These are phyloP conservation scores for Axea sp. DNA, from an alignment of 2,888 invertebrate species.

Conservation along the genomic window DNA sequence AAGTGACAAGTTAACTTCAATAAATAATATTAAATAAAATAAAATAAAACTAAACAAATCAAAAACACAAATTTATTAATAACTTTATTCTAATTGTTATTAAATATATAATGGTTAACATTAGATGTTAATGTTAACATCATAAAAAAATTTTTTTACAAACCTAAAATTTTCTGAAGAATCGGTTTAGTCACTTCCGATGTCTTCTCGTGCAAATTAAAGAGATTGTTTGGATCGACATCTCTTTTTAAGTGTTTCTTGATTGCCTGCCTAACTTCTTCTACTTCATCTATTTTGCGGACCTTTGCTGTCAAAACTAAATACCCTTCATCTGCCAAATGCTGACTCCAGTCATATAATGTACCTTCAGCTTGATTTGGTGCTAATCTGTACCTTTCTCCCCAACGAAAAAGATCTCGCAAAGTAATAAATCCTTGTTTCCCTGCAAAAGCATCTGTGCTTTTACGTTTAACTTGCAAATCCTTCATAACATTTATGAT, in stretches of 20 bases:
- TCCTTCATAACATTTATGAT: constrained; percentile 95
- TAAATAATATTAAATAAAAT: too few species aligned
- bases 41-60: too few species aligned
- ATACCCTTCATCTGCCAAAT: constrained; percentile 97
- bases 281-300: constrained; percentile 89
- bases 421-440: constrained; percentile 96
- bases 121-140: too few species aligned
- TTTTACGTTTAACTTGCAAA: constrained; percentile 86
- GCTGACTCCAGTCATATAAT: constrained; percentile 97
- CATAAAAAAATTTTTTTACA: too few species aligned
- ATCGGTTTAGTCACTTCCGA: constrained; percentile 89
- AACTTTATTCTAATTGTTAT: too few species aligned
- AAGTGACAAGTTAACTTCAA: too few species aligned
- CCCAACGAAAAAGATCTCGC: constrained; percentile 98
- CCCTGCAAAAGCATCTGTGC: constrained; percentile 93
- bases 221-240: constrained; percentile 86
- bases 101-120: too few species aligned
- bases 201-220: constrained; percentile 84
- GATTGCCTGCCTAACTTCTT: constrained; percentile 89
- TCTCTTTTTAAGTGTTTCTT: constrained; percentile 89
- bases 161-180: constrained; percentile 83
- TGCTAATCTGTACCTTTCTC: constrained; percentile 92
- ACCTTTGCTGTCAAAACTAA: constrained; percentile 96
- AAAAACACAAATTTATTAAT: too few species aligned
- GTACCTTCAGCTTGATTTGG: constrained; percentile 81